A percentile compares a stretch with the other conserved stretches of the same genome.
Evolutionary conservation across 2,888 invertebrate genomes (phyloP).

Genomic region (Patella caerulea): DNA sequence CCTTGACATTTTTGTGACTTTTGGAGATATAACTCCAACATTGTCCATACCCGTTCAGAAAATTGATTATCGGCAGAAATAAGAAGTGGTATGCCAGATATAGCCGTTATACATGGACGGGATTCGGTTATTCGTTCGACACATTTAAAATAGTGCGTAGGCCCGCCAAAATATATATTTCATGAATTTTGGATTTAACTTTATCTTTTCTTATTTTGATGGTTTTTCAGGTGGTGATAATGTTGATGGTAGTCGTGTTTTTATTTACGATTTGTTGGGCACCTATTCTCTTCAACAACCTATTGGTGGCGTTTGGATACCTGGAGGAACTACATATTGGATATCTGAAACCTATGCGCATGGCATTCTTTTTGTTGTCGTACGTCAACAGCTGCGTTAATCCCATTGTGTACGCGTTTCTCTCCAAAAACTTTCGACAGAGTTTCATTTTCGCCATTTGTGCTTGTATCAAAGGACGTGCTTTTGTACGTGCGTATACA

Average conservation of each 20-base stretch:
- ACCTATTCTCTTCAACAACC: slow-evolving; percentile 78
- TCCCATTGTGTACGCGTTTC: slow-evolving; percentile 82
- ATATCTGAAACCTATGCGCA: slow-evolving; percentile 76
- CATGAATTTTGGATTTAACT: neutral
- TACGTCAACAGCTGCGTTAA: slow-evolving; percentile 83
- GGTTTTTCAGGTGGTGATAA: slow-evolving; percentile 77
- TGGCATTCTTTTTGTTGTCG: slow-evolving; percentile 78
- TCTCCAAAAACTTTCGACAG: slow-evolving; percentile 79
- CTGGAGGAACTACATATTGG: slow-evolving; percentile 74
- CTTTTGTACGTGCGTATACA: slow-evolving; percentile 41
- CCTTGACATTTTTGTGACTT: no score
- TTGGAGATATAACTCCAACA: no score
- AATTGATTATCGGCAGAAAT: no score
- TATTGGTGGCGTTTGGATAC: slow-evolving; percentile 77
- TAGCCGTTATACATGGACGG: no score
- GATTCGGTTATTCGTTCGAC: no score
- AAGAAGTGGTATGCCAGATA: no score
- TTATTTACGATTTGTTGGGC: slow-evolving; percentile 81
- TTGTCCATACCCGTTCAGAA: no score
- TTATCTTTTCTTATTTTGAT: neutral
- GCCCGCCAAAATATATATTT: neutral
- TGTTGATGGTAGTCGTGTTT: slow-evolving; percentile 80
- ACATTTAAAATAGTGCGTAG: no score
- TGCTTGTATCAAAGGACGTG: slow-evolving; percentile 44
- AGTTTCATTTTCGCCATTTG: slow-evolving; percentile 59